These are phyloP conservation scores for Hoplodrina blanda DNA, from an alignment of 2,888 invertebrate genomes.

Conservation along the genomic window DNA sequence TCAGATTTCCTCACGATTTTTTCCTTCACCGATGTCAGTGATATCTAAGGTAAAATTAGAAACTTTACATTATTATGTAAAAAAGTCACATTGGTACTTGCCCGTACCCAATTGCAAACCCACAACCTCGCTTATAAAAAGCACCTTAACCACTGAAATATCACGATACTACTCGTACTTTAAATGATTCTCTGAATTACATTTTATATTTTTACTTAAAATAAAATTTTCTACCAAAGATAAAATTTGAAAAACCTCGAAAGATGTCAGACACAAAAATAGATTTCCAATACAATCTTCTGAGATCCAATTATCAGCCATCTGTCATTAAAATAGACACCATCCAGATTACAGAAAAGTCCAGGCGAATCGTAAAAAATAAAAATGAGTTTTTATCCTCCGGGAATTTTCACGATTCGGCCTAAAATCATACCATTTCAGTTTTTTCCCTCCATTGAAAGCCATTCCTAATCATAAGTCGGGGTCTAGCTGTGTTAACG, in stretches of 20 bases:
- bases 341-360: conserved; percentile 15
- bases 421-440: conserved; percentile 35
- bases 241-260: neutral
- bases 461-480: conserved; percentile 54
- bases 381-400: conserved; percentile 54
- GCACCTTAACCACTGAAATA: no score
- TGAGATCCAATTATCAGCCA: conserved; percentile 1
- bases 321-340: conserved; percentile 13
- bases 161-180: no score
- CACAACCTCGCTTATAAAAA: no score
- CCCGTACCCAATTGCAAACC: no score
- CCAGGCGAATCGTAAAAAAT: conserved; percentile 49
- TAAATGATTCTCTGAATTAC: no score
- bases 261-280: neutral
- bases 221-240: no score
- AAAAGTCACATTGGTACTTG: no score
- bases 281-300: conserved; percentile 3
- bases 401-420: conserved; percentile 36
- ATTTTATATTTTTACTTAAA: no score
- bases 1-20: no score
- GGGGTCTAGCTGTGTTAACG: conserved; percentile 39
- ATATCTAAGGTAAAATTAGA: no score
- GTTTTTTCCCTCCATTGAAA: conserved; percentile 54
- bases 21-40: no score
- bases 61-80: no score